Evolutionary conservation across 1,140 invertebrate species (phyloP), one percentile per base, ranked within the genome.

Genomic region (Diabrotica undecimpunctata): DNA sequence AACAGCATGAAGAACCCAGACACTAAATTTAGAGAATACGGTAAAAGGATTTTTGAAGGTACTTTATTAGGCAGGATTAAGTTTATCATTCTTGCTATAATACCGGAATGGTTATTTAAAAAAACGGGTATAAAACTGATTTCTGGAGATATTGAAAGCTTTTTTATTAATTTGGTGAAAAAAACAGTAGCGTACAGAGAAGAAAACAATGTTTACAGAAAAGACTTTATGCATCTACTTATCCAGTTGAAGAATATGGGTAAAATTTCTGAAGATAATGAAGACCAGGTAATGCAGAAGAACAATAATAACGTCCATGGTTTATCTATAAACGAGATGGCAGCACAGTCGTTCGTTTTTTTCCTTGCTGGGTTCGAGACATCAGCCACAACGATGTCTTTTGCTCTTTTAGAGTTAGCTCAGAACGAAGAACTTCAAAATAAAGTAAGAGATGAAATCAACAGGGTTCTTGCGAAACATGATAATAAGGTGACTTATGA

Each of bases 401-500:
- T 80, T 67, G 72, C 79, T 0, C 58, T 83, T 0, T 85, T 83
- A 68, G 74, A 81, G 61, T 61, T 84, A 5, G 79, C 82, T 0
- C 56, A 73, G 37, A 74, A 83, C 72, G 75, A 74, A 5, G 75
- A 81, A n/a, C 70, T 82, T 5, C 83, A 85, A 65, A 38, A 74
- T 2, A 81, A 79, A 62, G 64, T 79, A 7, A 71, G 82, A 11
- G 51, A 76, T 6, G 81, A 85, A 70, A 79, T 84, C 0, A 70
- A 78, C n/a, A 54, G 71, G 5, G 79, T 81, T n/a, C 35, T 85
- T 0, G 59, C 68, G 8, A 77, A 78, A 60, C 73, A 84, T 62
- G 70, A 79, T n/a, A 79, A 80, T 5, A 69, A 81, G 61, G 67
- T 86, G 0, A 83, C 78, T 41, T 87, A 85, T 66, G 84, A 86